Percentiles rank a stretch among this genome's conserved stretches.
Evolutionary conservation across 2,113 vertebrate genomes (phyloP).

Genomic region (Poicephalus meyeri): DNA sequence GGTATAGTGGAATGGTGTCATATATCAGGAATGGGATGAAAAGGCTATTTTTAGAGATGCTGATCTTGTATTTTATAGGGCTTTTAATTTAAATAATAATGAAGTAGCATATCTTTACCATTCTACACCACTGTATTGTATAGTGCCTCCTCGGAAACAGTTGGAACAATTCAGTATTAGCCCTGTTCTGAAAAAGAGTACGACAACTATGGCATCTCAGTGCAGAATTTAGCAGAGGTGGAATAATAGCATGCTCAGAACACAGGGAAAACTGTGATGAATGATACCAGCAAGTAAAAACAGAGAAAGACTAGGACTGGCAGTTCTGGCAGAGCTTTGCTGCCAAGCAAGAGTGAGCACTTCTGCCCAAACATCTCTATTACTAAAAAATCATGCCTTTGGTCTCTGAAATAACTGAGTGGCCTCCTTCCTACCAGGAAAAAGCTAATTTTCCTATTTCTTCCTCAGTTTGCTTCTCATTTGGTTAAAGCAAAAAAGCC

Average conservation of each 20-base stretch:
- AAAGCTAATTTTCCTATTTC: neutral
- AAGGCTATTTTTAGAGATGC: neutral
- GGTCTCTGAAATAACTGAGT: neutral
- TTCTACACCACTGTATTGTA: neutral
- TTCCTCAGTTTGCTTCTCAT: neutral
- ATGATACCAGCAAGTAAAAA: neutral
- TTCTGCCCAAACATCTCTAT: neutral
- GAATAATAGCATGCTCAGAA: neutral
- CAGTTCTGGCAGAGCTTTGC: neutral
- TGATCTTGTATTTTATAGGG: neutral
- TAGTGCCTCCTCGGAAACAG: neutral
- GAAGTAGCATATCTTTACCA: neutral
- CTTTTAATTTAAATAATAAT: neutral
- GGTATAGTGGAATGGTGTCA: neutral
- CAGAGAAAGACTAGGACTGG: neutral
- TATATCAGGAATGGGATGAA: neutral
- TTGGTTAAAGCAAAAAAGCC: neutral
- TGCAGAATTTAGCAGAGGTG: neutral
- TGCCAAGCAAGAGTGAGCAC: neutral
- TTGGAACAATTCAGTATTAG: neutral
- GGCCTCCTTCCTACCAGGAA: constrained; percentile 11
- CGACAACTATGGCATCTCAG: neutral
- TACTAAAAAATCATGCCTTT: neutral
- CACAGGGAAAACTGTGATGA: neutral
- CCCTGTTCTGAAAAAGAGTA: neutral